Conservation (phyloP, 2,888 invertebrate genomes). For the Euplagia quadripunctaria region DNA sequence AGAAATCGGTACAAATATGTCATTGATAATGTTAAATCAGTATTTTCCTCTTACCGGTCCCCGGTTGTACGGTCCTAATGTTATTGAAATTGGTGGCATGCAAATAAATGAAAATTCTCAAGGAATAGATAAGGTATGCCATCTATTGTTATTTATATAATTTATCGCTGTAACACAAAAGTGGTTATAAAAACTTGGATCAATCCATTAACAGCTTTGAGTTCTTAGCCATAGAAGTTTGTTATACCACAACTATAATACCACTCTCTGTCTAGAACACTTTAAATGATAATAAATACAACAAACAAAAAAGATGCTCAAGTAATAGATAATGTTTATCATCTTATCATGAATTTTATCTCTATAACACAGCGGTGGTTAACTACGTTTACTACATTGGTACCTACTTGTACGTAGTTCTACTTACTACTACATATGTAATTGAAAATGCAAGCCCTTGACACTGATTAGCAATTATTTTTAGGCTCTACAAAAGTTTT, state of each 20-base stretch:
- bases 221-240: no score
- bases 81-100: conserved; percentile 85
- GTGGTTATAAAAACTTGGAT: no score
- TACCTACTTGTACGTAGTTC: not conserved
- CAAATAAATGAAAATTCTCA: conserved; percentile 60
- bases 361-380: not conserved
- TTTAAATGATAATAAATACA: not conserved
- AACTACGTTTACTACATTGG: not conserved
- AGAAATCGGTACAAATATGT: conserved; percentile 58
- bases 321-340: not conserved
- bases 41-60: conserved; percentile 84
- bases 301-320: not conserved
- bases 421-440: not conserved
- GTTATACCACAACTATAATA: not conserved
- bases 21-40: conserved; percentile 77
- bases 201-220: no score
- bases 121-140: conserved; percentile 38
- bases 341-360: not conserved
- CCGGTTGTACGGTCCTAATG: conserved; percentile 75
- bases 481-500: conserved; percentile 68
- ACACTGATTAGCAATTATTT: conserved; percentile 4
- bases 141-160: not conserved
- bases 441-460: not conserved
- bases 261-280: not conserved
- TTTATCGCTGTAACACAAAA: no score